Conservation (phyloP, 2,797 vertebrate species). For the Serranus cabrilla region DNA sequence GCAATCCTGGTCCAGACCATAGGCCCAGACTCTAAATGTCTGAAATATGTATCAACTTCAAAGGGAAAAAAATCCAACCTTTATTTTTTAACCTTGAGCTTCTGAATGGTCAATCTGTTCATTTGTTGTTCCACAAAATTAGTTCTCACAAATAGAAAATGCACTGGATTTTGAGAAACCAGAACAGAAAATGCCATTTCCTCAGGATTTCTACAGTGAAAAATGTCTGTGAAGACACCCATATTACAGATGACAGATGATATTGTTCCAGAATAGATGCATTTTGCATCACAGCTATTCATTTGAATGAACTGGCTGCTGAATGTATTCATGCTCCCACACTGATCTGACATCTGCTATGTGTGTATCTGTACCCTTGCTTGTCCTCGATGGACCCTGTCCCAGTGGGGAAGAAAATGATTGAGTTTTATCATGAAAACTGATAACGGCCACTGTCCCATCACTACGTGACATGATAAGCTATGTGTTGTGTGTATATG, state of each 20-base stretch:
- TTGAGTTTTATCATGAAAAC: slow-evolving; percentile 48
- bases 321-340: slow-evolving; percentile 44
- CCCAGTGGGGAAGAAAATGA: slow-evolving; percentile 11
- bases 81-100: neutral
- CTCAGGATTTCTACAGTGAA: slow-evolving; percentile 7
- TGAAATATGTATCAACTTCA: neutral
- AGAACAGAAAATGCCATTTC: neutral
- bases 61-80: neutral
- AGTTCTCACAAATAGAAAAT: neutral
- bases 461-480: slow-evolving; percentile 27
- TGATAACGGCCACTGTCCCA: slow-evolving; percentile 21
- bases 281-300: slow-evolving; percentile 23
- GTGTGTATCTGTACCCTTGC: slow-evolving; percentile 7
- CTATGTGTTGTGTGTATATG: neutral
- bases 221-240: slow-evolving; percentile 24
- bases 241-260: slow-evolving; percentile 29
- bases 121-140: neutral
- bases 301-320: slow-evolving; percentile 35
- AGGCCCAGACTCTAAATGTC: no score
- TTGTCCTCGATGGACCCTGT: slow-evolving; percentile 44
- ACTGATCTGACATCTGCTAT: slow-evolving; percentile 41
- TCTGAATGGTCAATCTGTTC: neutral
- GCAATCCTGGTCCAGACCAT: no score
- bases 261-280: slow-evolving; percentile 31
- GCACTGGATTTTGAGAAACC: neutral